Evolutionary conservation across 92 coral and sea anemone species (phyloP), one percentile per base, ranked within the genome.

Genomic region (Porites evermanni): DNA sequence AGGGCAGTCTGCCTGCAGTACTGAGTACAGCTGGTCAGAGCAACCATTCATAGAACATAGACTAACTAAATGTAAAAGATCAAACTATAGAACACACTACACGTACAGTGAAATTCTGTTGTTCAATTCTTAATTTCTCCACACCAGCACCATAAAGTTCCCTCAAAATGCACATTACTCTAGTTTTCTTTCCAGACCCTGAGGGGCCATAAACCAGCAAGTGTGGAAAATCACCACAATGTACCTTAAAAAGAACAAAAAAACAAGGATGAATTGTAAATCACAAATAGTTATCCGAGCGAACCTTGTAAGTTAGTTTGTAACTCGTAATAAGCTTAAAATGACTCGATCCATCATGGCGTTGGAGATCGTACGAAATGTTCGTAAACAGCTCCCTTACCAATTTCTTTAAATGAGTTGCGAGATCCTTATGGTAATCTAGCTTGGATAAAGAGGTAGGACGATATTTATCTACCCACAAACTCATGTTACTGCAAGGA

Each of bases 81-180:
- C 47, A 38, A 38, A 38, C 47, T 38, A 38, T 38, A 56, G 61
- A 56, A 50, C 47, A 12, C 81, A 74, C n/a, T 2, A 16, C 23
- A 87, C 94, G 90, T 88, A 93, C 99, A 3, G 98, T 97, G 87
- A 97, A 97, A 53, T 93, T 83, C 59, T 97, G 99, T 38, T 92
- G 98, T 70, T 97, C 98, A 88, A 97, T 95, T 84, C 84, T 93
- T 53, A 97, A 87, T 78, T 97, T 97, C 89, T 97, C 99, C 3
- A 95, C 98, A 70, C 99, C 97, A 59, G 99, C 90, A n/a, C 99
- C 99, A 97, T 97, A 97, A 29, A 97, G 95, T 79, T 97, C 99
- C 74, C 98, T 90, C 72, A 97, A 87, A 24, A 97, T 86, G 86
- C 99, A 97, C 94, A 95, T 93, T 77, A 97, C 95, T 76, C 99